A percentile compares a stretch with the other conserved stretches of the same genome.
phyloP scores from a whole-genome alignment of 2,888 invertebrate genomes.

The Tillus elongatus region DNA sequence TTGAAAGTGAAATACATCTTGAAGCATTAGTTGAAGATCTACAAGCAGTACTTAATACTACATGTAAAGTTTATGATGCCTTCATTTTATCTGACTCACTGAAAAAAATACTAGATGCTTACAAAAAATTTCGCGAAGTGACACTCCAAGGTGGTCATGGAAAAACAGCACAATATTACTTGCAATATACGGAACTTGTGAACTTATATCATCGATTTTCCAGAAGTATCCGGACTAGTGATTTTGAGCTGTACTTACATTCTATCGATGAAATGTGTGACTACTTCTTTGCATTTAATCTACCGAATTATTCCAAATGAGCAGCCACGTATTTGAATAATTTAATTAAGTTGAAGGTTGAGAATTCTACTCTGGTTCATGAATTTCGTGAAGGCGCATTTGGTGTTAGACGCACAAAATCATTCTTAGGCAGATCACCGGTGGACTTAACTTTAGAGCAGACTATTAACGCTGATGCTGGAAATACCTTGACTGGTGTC shows the following conservation, averaged over 20 bases:
- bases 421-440: constrained; percentile 14
- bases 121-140: constrained; percentile 8
- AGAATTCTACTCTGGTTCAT: constrained; percentile 20
- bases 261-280: constrained; percentile 23
- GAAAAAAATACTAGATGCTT: constrained; percentile 5
- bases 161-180: constrained; percentile 22
- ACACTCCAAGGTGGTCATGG: constrained; percentile 17
- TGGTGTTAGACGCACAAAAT: constrained; percentile 23
- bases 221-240: constrained; percentile 20
- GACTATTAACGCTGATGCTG: constrained; percentile 12
- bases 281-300: constrained; percentile 23
- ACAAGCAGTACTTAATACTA: constrained; percentile 12
- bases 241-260: constrained; percentile 26
- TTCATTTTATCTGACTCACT: constrained; percentile 10
- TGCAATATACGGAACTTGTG: constrained; percentile 18
- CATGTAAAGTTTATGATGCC: constrained; percentile 10
- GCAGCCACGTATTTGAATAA: constrained; percentile 15
- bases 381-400: constrained; percentile 21
- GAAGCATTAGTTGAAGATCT: constrained; percentile 14
- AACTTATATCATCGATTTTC: constrained; percentile 18
- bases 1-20: too few relatives aligned
- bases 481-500: constrained; percentile 14
- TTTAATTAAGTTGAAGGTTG: constrained; percentile 19
- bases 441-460: constrained; percentile 17
- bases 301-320: constrained; percentile 21